Conservation (phyloP, 2,888 invertebrate species). For the Drosophila seclusa region DNA sequence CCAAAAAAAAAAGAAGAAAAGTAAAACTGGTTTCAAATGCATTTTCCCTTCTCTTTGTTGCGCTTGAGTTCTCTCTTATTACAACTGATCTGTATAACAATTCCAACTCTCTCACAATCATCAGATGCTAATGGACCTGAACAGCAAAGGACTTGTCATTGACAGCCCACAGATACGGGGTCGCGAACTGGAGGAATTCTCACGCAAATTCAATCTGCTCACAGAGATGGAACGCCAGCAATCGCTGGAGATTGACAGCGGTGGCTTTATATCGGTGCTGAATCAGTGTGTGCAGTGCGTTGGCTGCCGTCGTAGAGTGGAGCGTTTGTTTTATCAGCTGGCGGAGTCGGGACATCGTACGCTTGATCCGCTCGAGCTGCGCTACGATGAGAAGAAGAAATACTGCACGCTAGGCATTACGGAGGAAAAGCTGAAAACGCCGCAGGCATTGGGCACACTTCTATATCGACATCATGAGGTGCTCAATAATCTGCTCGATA, state of each 20-base stretch:
- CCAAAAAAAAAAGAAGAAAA: constrained; percentile 30
- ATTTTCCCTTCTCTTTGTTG: constrained; percentile 41
- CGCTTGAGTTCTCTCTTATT: constrained; percentile 5
- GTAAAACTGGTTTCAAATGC: constrained; percentile 67
- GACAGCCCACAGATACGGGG: constrained; percentile 92
- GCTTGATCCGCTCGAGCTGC: constrained; percentile 93
- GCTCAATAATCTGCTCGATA: constrained; percentile 91
- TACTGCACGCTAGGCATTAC: constrained; percentile 92
- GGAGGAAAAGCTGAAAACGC: constrained; percentile 91
- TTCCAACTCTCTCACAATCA: constrained; percentile 11
- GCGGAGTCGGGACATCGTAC: constrained; percentile 94
- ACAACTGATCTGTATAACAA: constrained; percentile 10
- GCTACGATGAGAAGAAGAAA: constrained; percentile 81
- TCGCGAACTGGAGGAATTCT: constrained; percentile 94
- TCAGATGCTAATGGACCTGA: constrained; percentile 97
- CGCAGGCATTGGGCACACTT: constrained; percentile 92
- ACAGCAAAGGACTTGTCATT: constrained; percentile 92
- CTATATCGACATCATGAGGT: constrained; percentile 94
- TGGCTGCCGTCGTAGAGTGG: constrained; percentile 96
- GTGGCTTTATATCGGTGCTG: constrained; percentile 93
- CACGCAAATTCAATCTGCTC: constrained; percentile 91
- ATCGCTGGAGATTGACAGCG: constrained; percentile 93
- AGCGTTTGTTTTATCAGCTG: constrained; percentile 94
- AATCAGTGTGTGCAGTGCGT: constrained; percentile 97
- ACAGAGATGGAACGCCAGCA: constrained; percentile 91